These are phyloP conservation scores for Macrotis lagotis DNA, from an alignment of 2,113 vertebrate species.

Conservation along the genomic window DNA sequence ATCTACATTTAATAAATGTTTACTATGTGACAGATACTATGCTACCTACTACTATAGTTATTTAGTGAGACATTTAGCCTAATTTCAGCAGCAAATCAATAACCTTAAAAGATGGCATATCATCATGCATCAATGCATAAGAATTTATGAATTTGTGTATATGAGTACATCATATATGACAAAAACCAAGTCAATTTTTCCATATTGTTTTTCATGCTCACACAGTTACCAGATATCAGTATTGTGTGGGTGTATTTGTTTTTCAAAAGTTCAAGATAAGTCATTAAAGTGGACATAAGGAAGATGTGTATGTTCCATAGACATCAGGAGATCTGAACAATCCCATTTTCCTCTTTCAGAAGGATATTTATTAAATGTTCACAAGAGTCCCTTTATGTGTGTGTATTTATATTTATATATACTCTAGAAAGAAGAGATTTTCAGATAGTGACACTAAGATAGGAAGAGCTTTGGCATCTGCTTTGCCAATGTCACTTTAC, in stretches of 20 bases:
- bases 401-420: background rate
- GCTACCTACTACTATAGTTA: background rate
- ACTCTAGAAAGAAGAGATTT: background rate
- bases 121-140: background rate
- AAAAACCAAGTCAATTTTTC: background rate
- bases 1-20: background rate
- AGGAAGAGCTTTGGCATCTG: background rate
- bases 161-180: background rate
- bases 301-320: background rate
- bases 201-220: background rate
- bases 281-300: background rate
- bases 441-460: conserved; percentile 17
- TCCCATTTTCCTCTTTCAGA: background rate
- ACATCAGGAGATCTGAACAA: background rate
- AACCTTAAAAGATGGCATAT: background rate
- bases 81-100: no score
- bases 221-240: background rate
- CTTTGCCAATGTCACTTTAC: background rate
- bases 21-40: background rate
- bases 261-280: background rate
- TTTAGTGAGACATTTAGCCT: background rate
- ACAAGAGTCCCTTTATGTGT: background rate
- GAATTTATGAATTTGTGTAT: background rate
- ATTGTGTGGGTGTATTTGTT: no score
- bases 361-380: background rate